Evolutionary conservation across 2,888 invertebrate genomes (phyloP).

Genomic region (Andrena fulva): DNA sequence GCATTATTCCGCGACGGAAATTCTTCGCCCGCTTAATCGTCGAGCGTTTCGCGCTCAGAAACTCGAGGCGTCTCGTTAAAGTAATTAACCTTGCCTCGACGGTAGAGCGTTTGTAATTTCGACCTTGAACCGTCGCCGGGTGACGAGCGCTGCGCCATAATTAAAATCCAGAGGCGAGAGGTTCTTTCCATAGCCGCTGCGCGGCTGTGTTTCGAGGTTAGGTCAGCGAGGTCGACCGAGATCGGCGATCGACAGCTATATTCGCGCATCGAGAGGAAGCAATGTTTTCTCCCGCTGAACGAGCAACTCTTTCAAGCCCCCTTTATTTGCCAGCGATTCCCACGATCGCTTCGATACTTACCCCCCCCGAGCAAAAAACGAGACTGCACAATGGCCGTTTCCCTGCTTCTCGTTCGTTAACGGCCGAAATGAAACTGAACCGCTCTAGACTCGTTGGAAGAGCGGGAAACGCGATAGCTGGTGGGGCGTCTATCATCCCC

Average conservation of each 20-base stretch:
- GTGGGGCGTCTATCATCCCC: constrained; percentile 1
- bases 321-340: neutral
- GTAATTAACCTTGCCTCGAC: constrained; percentile 15
- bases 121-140: too few relatives aligned
- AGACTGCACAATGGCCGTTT: neutral
- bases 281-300: too few relatives aligned
- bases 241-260: neutral
- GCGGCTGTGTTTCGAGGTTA: neutral
- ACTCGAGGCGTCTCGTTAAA: neutral
- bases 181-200: neutral
- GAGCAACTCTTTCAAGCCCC: neutral
- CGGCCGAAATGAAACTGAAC: constrained; percentile 44
- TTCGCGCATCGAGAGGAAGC: too few relatives aligned
- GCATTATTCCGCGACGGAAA: too few relatives aligned
- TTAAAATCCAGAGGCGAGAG: too few relatives aligned
- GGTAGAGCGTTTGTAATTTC: neutral
- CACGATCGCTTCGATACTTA: constrained; percentile 1
- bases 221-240: neutral
- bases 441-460: neutral
- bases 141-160: too few relatives aligned
- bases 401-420: constrained; percentile 14
- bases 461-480: neutral
- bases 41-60: neutral
- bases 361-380: neutral
- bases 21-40: constrained; percentile 4